A percentile compares a stretch with the other conserved stretches of the same genome.
Evolutionary conservation across 2,797 vertebrate species (phyloP).

Genomic region (Amblyopsis hoosieri): DNA sequence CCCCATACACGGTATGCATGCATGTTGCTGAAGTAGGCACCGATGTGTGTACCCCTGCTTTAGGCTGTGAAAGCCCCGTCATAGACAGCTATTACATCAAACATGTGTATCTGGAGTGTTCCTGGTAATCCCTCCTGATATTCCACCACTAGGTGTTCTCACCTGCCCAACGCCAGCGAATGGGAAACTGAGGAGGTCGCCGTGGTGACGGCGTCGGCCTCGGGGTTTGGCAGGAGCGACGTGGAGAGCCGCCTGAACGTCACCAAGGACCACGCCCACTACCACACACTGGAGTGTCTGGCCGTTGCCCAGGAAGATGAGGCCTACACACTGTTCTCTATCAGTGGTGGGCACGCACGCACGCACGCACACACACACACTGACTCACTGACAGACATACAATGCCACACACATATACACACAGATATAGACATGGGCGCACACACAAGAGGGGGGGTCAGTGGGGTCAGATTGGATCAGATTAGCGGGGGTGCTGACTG

Average conservation of each 20-base stretch:
- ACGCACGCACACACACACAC: constrained; percentile 3
- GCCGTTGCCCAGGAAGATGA: constrained; percentile 84
- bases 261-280: constrained; percentile 80
- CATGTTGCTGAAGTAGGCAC: neutral
- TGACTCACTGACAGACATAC: neutral
- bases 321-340: constrained; percentile 85
- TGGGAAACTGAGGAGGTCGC: constrained; percentile 76
- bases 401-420: neutral
- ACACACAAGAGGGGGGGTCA: constrained; percentile 17
- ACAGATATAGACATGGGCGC: constrained; percentile 22
- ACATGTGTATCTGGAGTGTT: too few relatives aligned
- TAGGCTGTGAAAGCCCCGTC: too few relatives aligned
- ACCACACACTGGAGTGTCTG: constrained; percentile 88
- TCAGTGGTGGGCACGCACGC: constrained; percentile 66
- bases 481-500: constrained; percentile 72
- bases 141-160: constrained; percentile 80
- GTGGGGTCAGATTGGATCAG: constrained; percentile 65
- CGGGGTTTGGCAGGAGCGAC: constrained; percentile 81
- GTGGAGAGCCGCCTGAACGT: constrained; percentile 90
- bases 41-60: too few relatives aligned
- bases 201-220: constrained; percentile 75
- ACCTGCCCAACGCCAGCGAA: constrained; percentile 79
- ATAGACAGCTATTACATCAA: too few relatives aligned
- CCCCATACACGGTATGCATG: constrained; percentile 69
- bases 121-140: too few relatives aligned